phyloP scores from a whole-genome alignment of 2,888 invertebrate genomes.

The Druceiella hillmani region DNA sequence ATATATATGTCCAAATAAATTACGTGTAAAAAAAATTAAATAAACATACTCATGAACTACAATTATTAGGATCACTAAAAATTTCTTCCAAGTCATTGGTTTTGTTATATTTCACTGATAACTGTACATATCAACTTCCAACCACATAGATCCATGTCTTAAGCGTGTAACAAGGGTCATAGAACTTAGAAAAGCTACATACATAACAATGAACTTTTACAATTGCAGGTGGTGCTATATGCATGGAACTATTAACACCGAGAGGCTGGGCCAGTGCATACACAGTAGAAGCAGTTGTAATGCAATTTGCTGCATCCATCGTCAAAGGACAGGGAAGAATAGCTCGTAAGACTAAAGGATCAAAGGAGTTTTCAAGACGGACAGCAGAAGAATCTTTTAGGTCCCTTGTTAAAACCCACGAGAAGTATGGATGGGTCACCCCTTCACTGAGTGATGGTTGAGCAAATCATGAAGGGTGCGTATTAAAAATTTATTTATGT shows the following conservation, averaged over 20 bases:
- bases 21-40: too few species aligned
- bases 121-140: too few species aligned
- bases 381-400: conserved; percentile 86
- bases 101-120: too few species aligned
- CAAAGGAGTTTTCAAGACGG: conserved; percentile 70
- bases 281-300: conserved; percentile 81
- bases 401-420: conserved; percentile 82
- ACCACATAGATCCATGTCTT: too few species aligned
- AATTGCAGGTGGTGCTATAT: conserved; percentile 69
- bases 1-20: too few species aligned
- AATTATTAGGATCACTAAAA: too few species aligned
- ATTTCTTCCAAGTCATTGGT: too few species aligned
- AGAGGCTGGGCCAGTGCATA: conserved; percentile 86
- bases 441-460: conserved; percentile 82
- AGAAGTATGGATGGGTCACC: conserved; percentile 89
- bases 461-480: too few species aligned
- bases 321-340: conserved; percentile 85
- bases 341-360: conserved; percentile 69
- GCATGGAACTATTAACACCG: conserved; percentile 83
- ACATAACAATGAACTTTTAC: too few species aligned
- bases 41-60: too few species aligned
- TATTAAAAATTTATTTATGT: conserved; percentile 4
- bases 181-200: too few species aligned
- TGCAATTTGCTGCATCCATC: conserved; percentile 85
- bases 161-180: too few species aligned